Conservation (phyloP, 2,888 invertebrate genomes). For the Amiota mariae region DNA sequence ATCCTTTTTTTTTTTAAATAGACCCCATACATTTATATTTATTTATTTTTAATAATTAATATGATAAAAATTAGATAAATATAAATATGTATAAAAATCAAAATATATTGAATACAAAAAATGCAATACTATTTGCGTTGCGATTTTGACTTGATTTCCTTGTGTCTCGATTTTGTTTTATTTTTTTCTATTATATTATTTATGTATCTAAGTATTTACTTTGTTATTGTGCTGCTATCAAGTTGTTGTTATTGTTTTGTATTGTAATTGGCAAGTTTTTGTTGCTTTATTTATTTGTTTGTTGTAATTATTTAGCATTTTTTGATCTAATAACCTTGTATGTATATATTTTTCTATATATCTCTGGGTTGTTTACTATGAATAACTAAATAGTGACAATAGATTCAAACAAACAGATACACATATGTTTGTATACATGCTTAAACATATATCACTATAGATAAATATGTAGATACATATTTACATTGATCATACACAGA, state of each 20-base stretch:
- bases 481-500: not conserved
- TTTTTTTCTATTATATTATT: slow-evolving; percentile 48
- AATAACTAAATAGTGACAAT: not conserved
- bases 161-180: slow-evolving; percentile 18
- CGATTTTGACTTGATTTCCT: slow-evolving; percentile 12
- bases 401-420: not conserved
- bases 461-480: not conserved
- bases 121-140: not conserved
- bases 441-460: not conserved
- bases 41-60: too few relatives aligned
- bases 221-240: not conserved
- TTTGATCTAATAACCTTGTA: slow-evolving; percentile 28
- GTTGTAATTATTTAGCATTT: slow-evolving; percentile 21
- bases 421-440: not conserved
- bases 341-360: not conserved
- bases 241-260: too few relatives aligned
- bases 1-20: too few relatives aligned
- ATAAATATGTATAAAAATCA: not conserved
- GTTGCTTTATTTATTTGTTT: not conserved
- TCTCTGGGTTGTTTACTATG: not conserved
- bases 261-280: not conserved
- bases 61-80: too few relatives aligned
- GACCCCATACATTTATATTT: too few relatives aligned
- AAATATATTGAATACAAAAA: not conserved
- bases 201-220: slow-evolving; percentile 34